Evolutionary conservation across 2,888 invertebrate genomes (phyloP).

Genomic region (Epistrophe eligans): DNA sequence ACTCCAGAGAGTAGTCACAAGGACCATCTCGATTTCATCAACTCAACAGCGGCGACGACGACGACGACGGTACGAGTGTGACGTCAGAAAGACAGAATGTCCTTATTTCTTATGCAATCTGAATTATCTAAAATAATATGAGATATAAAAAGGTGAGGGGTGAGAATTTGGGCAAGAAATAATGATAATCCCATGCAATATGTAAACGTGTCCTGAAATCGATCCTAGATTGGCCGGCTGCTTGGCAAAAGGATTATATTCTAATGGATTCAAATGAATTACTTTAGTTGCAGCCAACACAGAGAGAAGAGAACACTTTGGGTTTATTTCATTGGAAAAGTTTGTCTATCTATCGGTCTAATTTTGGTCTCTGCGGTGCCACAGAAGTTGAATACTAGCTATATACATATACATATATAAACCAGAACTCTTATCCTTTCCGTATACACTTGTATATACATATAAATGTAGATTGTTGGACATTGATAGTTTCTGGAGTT

Average conservation of each 20-base stretch:
- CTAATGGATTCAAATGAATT: conserved; percentile 69
- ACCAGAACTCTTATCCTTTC: neutral
- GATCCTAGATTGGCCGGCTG: conserved; percentile 52
- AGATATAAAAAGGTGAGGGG: neutral
- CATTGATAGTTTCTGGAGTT: conserved; percentile 74
- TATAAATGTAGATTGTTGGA: conserved; percentile 53
- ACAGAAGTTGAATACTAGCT: conserved; percentile 5
- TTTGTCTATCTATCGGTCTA: conserved; percentile 64
- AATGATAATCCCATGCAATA: conserved; percentile 54
- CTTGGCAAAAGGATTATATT: conserved; percentile 46
- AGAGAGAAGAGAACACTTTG: conserved; percentile 10
- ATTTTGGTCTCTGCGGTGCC: conserved; percentile 60
- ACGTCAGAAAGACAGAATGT: conserved; percentile 1
- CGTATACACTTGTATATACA: neutral
- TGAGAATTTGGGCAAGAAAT: conserved; percentile 9
- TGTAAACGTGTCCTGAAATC: conserved; percentile 72
- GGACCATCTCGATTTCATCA: neutral
- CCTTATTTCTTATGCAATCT: conserved; percentile 56
- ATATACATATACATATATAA: neutral
- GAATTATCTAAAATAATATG: conserved; percentile 17
- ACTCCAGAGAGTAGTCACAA: neutral
- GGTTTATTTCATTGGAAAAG: conserved; percentile 58
- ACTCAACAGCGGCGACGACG: too few relatives aligned
- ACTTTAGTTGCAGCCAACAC: conserved; percentile 43
- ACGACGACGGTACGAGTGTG: neutral